phyloP scores from a whole-genome alignment of 2,797 vertebrate species.

The Myotis daubentonii region DNA sequence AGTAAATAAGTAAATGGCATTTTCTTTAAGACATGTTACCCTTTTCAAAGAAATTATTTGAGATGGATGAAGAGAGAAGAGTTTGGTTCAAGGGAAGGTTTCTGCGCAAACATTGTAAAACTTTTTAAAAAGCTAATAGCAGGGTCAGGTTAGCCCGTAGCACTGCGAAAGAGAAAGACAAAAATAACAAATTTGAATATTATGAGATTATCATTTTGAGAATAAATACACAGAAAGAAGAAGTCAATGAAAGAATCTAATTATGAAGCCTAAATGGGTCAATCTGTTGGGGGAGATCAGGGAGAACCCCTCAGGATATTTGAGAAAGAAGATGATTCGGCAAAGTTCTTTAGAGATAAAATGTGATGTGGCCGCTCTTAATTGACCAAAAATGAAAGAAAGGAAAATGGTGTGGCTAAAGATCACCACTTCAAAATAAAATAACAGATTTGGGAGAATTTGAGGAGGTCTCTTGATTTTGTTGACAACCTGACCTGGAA shows the following conservation, averaged over 20 bases:
- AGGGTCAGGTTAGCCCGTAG: background rate
- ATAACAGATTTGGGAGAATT: background rate
- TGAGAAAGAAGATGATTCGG: background rate
- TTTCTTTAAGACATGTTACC: background rate
- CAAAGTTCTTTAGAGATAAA: background rate
- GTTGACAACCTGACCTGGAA: background rate
- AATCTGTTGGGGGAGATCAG: background rate
- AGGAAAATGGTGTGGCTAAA: background rate
- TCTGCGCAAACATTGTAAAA: conserved; percentile 24
- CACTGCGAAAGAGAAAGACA: background rate
- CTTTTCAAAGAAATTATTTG: conserved; percentile 54
- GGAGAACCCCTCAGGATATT: background rate
- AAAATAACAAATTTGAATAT: background rate
- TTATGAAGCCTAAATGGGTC: background rate
- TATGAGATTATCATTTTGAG: background rate
- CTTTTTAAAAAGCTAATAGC: background rate
- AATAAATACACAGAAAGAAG: conserved; percentile 6
- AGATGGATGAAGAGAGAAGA: background rate
- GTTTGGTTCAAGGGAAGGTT: background rate
- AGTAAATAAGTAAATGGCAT: background rate
- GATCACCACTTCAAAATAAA: background rate
- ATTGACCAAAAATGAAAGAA: background rate
- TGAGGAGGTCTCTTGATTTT: background rate
- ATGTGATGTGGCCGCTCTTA: background rate
- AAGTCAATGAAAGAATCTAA: background rate